A percentile compares a stretch with the other conserved stretches of the same genome.
Conservation (phyloP, 2,888 invertebrate genomes). For the Alsophila aescularia region DNA sequence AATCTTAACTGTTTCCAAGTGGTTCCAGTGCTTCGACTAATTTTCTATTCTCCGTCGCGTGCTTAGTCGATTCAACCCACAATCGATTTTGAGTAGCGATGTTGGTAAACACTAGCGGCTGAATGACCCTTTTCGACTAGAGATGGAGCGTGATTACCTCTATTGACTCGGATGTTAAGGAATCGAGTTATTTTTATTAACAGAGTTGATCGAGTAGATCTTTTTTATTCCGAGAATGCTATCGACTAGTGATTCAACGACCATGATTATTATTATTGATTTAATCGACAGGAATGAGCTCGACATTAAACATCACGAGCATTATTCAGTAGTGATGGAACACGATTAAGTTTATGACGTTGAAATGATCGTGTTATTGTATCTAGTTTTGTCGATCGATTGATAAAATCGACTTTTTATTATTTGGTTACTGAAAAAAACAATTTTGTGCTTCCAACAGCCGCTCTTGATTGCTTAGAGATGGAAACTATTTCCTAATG, state of each 20-base stretch:
- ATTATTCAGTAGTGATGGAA: conserved; percentile 24
- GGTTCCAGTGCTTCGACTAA: conserved; percentile 50
- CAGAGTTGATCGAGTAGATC: not conserved
- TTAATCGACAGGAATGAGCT: conserved; percentile 24
- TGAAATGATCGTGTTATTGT: conserved; percentile 35
- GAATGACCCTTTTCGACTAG: conserved; percentile 32
- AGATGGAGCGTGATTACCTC: conserved; percentile 38
- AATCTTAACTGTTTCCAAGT: conserved; percentile 60
- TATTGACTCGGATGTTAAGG: conserved; percentile 1
- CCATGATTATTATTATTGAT: conserved; percentile 7
- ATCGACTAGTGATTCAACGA: not conserved
- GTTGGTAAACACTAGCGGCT: conserved; percentile 48
- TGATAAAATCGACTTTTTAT: conserved; percentile 17
- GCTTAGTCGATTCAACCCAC: conserved; percentile 38
- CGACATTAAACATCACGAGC: not conserved
- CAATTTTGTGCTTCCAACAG: conserved; percentile 15
- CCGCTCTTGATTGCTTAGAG: conserved; percentile 3
- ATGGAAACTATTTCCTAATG: not conserved
- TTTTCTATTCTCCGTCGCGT: conserved; percentile 53
- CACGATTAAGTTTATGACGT: conserved; percentile 26
- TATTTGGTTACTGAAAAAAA: not conserved
- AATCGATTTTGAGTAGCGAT: conserved; percentile 43
- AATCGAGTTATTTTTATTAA: conserved; percentile 1
- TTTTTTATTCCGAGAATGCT: not conserved
- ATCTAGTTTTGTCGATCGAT: conserved; percentile 20